phyloP scores from a whole-genome alignment of 2,797 vertebrate genomes.

The Yasuhikotakia modesta region DNA sequence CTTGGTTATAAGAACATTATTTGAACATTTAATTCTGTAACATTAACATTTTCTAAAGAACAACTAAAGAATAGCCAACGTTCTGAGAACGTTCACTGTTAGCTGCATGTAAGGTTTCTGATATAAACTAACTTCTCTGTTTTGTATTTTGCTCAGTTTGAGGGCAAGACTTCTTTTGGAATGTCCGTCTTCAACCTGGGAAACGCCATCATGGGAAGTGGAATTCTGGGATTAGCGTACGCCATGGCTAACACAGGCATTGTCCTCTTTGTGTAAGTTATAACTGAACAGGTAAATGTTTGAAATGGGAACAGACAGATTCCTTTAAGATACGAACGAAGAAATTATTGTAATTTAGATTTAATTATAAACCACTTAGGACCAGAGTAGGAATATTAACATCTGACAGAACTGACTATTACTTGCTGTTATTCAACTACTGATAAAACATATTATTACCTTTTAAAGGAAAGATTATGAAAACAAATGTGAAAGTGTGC shows the following conservation, averaged over 20 bases:
- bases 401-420: neutral
- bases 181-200: slow-evolving; percentile 99
- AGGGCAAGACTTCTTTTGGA: slow-evolving; percentile 97
- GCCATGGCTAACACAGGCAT: slow-evolving; percentile 98
- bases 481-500: neutral
- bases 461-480: no score
- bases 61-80: no score
- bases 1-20: no score
- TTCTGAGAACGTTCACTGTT: no score
- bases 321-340: neutral
- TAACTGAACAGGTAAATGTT: neutral
- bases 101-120: neutral
- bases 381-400: neutral
- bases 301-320: neutral
- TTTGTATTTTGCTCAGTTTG: slow-evolving; percentile 79
- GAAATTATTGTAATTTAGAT: neutral
- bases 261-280: slow-evolving; percentile 92
- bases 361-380: neutral
- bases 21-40: no score
- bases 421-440: slow-evolving; percentile 1
- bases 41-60: no score
- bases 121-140: slow-evolving; percentile 6
- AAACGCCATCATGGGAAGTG: slow-evolving; percentile 99
- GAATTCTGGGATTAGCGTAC: slow-evolving; percentile 94
- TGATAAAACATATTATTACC: neutral